Evolutionary conservation across 2,888 invertebrate species (phyloP).

Genomic region (Tinea pellionella): DNA sequence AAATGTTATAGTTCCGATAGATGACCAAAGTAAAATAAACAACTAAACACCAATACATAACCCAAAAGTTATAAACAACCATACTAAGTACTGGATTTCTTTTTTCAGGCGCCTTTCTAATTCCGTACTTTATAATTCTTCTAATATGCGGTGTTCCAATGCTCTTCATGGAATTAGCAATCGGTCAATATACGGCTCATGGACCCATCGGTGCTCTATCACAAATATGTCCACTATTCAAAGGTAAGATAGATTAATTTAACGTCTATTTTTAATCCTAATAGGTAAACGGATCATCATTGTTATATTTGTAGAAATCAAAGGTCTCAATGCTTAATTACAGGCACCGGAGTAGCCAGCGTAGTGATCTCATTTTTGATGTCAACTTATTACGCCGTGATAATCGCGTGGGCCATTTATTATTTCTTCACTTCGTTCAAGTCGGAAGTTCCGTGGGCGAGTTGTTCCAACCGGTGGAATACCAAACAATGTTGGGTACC

Average conservation of each 20-base stretch:
- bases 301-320: not conserved
- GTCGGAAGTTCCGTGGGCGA: conserved; percentile 89
- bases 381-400: conserved; percentile 95
- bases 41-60: too few species aligned
- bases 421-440: conserved; percentile 93
- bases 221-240: conserved; percentile 91
- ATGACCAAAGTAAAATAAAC: too few species aligned
- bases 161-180: conserved; percentile 92
- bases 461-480: conserved; percentile 89
- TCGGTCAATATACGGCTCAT: conserved; percentile 92
- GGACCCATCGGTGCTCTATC: conserved; percentile 93
- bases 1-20: too few species aligned
- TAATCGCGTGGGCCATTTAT: conserved; percentile 94
- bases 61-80: too few species aligned
- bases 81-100: not conserved
- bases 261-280: too few species aligned
- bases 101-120: conserved; percentile 89
- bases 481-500: conserved; percentile 86
- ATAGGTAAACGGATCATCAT: too few species aligned
- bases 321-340: conserved; percentile 24
- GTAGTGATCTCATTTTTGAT: conserved; percentile 94
- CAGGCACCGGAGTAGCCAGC: conserved; percentile 93
- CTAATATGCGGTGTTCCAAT: conserved; percentile 91
- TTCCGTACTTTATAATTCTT: conserved; percentile 94
- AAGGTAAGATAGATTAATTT: conserved; percentile 72